Conservation (phyloP, 2,797 vertebrate species). For the Sebastes umbrosus region DNA sequence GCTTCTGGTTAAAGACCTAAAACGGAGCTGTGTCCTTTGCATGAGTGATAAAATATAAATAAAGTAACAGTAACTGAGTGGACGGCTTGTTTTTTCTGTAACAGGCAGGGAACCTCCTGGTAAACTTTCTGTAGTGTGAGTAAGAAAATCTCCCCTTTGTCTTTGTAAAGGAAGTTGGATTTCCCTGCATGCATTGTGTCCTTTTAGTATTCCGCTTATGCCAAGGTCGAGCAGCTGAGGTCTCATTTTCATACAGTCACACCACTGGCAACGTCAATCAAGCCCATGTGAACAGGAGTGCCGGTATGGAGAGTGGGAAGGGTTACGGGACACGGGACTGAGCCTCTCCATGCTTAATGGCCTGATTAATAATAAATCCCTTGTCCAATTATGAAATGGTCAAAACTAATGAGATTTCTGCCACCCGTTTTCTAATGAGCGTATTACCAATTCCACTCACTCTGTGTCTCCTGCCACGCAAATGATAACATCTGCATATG, state of each 20-base stretch:
- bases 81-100: neutral
- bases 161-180: conserved; percentile 1
- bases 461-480: conserved; percentile 12
- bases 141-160: neutral
- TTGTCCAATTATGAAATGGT: conserved; percentile 69
- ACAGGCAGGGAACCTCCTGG: conserved; percentile 8
- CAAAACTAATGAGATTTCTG: conserved; percentile 71
- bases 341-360: conserved; percentile 58
- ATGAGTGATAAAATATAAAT: neutral
- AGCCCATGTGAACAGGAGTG: conserved; percentile 32
- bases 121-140: neutral
- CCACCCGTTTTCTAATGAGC: conserved; percentile 64
- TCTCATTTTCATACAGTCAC: conserved; percentile 54
- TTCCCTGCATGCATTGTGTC: conserved; percentile 8
- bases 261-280: conserved; percentile 64
- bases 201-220: conserved; percentile 53
- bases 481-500: conserved; percentile 53
- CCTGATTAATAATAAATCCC: conserved; percentile 73
- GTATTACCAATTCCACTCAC: conserved; percentile 46
- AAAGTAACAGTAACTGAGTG: neutral
- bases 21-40: conserved; percentile 18
- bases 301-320: conserved; percentile 3
- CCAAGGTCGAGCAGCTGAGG: conserved; percentile 47
- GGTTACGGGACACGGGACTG: conserved; percentile 27
- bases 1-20: conserved; percentile 54